phyloP scores from a whole-genome alignment of 2,797 vertebrate species.

The Sebastes nivosus region DNA sequence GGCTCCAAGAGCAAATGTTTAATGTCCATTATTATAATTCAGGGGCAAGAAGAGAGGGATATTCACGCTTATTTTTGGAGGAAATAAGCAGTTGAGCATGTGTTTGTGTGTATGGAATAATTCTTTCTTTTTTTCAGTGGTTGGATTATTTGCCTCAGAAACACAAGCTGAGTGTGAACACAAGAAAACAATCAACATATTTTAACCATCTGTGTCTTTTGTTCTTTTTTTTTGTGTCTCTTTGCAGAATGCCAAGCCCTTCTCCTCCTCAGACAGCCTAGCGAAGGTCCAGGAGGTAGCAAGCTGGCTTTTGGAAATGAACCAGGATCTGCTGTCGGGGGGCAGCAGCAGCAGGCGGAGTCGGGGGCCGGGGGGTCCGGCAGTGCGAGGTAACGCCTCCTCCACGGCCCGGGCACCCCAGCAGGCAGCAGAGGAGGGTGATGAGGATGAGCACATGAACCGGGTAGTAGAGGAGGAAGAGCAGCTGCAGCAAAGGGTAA shows the following conservation, averaged over 20 bases:
- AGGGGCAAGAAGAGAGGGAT: conserved; percentile 42
- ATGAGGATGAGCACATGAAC: conserved; percentile 88
- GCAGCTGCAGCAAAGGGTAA: conserved; percentile 74
- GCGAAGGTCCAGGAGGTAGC: conserved; percentile 99
- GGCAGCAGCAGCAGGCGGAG: conserved; percentile 98
- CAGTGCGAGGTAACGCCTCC: conserved; percentile 94
- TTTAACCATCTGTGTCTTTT: conserved; percentile 1
- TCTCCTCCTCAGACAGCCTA: conserved; percentile 99
- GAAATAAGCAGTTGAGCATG: background rate
- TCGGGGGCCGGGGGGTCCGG: conserved; percentile 91
- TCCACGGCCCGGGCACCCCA: conserved; percentile 94
- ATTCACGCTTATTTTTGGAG: conserved; percentile 18
- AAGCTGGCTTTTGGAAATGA: conserved; percentile 99
- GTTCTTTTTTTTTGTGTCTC: conserved; percentile 35
- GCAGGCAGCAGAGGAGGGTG: conserved; percentile 90
- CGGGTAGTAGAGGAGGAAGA: conserved; percentile 83
- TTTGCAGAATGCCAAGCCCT: conserved; percentile 95
- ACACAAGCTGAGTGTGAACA: background rate
- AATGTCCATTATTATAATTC: conserved; percentile 65
- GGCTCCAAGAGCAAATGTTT: conserved; percentile 48
- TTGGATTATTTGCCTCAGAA: background rate
- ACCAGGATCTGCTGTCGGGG: conserved; percentile 99
- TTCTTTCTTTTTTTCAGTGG: background rate
- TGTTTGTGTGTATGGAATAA: conserved; percentile 1
- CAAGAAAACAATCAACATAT: background rate